Percentiles rank a stretch among this genome's conserved stretches.
Conservation (phyloP, 2,888 invertebrate species). For the Lamellibrachia satsuma region DNA sequence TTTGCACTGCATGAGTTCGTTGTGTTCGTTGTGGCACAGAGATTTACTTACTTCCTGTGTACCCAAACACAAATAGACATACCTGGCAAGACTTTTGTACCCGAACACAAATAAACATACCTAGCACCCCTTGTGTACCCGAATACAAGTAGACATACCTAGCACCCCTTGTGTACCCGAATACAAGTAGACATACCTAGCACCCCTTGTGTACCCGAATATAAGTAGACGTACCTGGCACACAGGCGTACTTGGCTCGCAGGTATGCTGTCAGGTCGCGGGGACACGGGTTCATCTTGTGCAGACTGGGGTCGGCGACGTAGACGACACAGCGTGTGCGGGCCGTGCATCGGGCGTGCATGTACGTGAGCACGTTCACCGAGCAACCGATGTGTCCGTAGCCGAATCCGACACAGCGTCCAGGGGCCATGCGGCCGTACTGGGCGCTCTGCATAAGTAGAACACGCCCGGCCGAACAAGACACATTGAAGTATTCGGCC, state of each 20-base stretch:
- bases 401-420: constrained; percentile 38
- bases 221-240: constrained; percentile 31
- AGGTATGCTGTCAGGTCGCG: constrained; percentile 40
- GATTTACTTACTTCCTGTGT: too few relatives aligned
- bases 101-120: too few relatives aligned
- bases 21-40: too few relatives aligned
- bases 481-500: constrained; percentile 33
- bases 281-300: constrained; percentile 36
- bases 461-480: constrained; percentile 32
- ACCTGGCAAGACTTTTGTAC: too few relatives aligned
- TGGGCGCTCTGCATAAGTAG: constrained; percentile 36
- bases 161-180: too few relatives aligned
- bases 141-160: too few relatives aligned
- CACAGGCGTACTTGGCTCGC: constrained; percentile 38
- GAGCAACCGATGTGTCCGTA: constrained; percentile 40
- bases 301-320: constrained; percentile 38
- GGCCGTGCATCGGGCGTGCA: constrained; percentile 39
- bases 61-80: too few relatives aligned
- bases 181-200: too few relatives aligned
- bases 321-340: constrained; percentile 34
- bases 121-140: too few relatives aligned
- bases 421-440: constrained; percentile 40
- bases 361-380: constrained; percentile 36
- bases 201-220: not conserved
- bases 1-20: too few relatives aligned